phyloP scores from a whole-genome alignment of 1,140 invertebrate species.

The Popillia japonica region DNA sequence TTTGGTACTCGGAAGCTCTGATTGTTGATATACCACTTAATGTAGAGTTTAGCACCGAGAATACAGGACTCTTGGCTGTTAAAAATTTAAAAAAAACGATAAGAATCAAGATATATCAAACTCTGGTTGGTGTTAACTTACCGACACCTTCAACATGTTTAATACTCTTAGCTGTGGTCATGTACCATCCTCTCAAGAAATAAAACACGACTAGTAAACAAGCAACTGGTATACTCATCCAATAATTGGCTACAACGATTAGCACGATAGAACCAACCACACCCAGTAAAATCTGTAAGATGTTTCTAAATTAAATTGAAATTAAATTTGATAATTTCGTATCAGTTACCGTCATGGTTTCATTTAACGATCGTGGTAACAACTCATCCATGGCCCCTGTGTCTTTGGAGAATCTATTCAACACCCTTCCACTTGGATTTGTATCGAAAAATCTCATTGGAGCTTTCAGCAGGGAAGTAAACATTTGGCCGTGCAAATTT shows the following conservation, averaged over 20 bases:
- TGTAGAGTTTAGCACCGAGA: conserved; percentile 87
- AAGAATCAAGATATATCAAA: not conserved
- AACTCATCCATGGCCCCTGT: conserved; percentile 3
- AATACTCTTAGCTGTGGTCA: conserved; percentile 67
- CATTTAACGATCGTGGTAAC: conserved; percentile 52
- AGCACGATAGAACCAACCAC: conserved; percentile 66
- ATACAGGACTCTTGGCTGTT: conserved; percentile 80
- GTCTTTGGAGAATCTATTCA: conserved; percentile 66
- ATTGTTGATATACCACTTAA: conserved; percentile 90
- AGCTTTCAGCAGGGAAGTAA: conserved; percentile 56
- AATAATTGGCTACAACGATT: conserved; percentile 76
- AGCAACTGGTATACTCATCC: conserved; percentile 74
- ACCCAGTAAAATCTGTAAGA: conserved; percentile 72
- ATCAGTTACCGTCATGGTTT: conserved; percentile 61
- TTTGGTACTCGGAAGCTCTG: conserved; percentile 81
- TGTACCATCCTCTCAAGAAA: conserved; percentile 66
- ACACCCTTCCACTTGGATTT: conserved; percentile 76
- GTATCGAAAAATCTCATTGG: conserved; percentile 81
- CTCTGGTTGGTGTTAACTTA: not conserved
- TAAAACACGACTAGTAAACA: conserved; percentile 75
- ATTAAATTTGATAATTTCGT: not conserved
- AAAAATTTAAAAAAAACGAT: conserved; percentile 49
- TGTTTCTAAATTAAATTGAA: not conserved
- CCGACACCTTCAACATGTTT: conserved; percentile 67
- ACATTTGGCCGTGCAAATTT: conserved; percentile 83